These are phyloP conservation scores for Cyphomyrmex costatus DNA, from an alignment of 1,140 invertebrate genomes.

Conservation along the genomic window DNA sequence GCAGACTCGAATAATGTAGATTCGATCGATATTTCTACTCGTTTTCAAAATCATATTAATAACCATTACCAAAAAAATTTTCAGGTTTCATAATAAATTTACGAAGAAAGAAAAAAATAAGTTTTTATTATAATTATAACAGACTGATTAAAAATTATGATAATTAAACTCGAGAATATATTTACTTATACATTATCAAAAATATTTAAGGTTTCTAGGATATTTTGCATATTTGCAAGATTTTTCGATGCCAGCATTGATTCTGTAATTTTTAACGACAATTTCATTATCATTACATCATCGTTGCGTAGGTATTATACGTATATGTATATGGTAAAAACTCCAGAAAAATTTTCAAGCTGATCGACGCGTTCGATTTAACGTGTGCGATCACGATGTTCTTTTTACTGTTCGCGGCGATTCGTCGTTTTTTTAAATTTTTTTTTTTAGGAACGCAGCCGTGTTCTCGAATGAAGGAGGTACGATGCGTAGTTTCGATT, in stretches of 20 bases:
- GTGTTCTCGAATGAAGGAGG: neutral
- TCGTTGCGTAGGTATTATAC: no score
- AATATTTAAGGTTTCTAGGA: neutral
- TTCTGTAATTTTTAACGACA: no score
- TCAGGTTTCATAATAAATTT: neutral
- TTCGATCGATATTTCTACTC: neutral
- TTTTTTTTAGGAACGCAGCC: neutral
- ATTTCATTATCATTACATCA: no score
- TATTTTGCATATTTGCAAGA: neutral
- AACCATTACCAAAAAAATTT: neutral
- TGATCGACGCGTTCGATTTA: neutral
- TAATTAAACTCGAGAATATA: neutral
- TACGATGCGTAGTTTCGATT: conserved; percentile 49
- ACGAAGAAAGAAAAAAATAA: neutral
- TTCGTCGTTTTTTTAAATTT: no score
- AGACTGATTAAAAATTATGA: neutral
- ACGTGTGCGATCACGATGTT: neutral
- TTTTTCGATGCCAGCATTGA: neutral
- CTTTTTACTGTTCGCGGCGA: neutral
- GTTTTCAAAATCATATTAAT: conserved; percentile 13
- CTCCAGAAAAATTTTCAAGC: no score
- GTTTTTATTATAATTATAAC: neutral
- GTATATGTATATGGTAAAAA: no score
- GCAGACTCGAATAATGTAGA: neutral
- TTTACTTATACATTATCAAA: no score